Base-by-base conservation (phyloP, 1,140 invertebrate species). In the Rhynchophorus ferrugineus region DNA sequence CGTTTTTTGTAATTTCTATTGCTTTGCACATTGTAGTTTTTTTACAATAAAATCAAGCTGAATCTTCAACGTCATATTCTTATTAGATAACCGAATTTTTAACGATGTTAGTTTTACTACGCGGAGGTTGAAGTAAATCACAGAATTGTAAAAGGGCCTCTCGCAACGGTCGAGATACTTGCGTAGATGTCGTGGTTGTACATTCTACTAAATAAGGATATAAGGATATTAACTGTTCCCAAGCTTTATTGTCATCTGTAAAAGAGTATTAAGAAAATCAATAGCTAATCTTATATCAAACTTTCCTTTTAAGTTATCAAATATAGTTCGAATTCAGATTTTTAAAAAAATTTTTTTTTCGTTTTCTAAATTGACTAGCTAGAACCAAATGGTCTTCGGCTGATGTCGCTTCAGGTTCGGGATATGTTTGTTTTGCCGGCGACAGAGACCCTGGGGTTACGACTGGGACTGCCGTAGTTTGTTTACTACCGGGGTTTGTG, bases 181-280 rank as follows among this genome's bases (percentile, higher is more conserved):
- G 84, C n/a, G 77, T 70, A 18, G 81, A 84, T 46, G 77, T 80
- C 35, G 85, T 80, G 34, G 85, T 84, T 57, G 89, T 90, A 70
- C 91, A 91, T 63, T 91, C 86, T 9, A 95, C 92, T 50, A 98
- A 74, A 68, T 82, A 82, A 1, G 93, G 93, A 74, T 96, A 98
- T 7, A 97, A 70, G 20, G 77, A 77, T 60, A 97, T 95, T 21
- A 97, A 69, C 67, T 95, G 91, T 62, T 90, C 81, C 94, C 94
- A 97, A 0, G 94, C 90, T 16, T 80, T 82, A 57, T 78, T 77
- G 64, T 93, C 91, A 49, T 95, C 91, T 89, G 62, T 44, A 70
- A 62, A 63, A 19, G 33, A 35, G 24, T 29, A 34, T 56, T 17
- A 49, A 22, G 57, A 41, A 56, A 37, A 43, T 36, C 42, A 34